Conservation (phyloP, 1,140 invertebrate species). For the Pteromalus puparum region DNA sequence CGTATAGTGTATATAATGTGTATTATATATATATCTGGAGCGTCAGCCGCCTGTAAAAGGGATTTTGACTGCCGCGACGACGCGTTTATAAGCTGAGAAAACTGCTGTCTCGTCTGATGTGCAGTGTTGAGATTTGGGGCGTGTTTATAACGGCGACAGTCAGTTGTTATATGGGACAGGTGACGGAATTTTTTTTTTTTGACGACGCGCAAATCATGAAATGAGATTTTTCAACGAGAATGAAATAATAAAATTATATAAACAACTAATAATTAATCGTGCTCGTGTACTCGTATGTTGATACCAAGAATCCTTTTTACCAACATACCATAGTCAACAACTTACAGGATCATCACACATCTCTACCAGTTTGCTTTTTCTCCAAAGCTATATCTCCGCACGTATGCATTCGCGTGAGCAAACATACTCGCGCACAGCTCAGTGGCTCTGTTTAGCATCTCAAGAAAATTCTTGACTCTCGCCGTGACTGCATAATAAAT, state of each 20-base stretch:
- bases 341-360: neutral
- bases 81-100: neutral
- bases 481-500: neutral
- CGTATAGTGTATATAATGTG: no score
- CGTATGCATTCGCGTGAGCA: neutral
- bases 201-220: no score
- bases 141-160: neutral
- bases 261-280: no score
- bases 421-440: neutral
- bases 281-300: neutral
- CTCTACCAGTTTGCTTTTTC: neutral
- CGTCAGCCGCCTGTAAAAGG: neutral
- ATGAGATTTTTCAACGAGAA: no score
- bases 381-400: neutral
- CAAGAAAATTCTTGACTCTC: constrained; percentile 8
- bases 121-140: no score
- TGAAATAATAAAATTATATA: no score
- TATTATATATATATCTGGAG: no score
- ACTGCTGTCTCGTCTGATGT: neutral
- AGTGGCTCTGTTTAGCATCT: neutral
- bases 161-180: neutral
- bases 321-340: neutral
- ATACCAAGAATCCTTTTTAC: neutral
- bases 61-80: neutral
- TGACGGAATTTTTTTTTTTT: neutral